Evolutionary conservation across 1,140 invertebrate species (phyloP).

Genomic region (Teleopsis dalmanni): DNA sequence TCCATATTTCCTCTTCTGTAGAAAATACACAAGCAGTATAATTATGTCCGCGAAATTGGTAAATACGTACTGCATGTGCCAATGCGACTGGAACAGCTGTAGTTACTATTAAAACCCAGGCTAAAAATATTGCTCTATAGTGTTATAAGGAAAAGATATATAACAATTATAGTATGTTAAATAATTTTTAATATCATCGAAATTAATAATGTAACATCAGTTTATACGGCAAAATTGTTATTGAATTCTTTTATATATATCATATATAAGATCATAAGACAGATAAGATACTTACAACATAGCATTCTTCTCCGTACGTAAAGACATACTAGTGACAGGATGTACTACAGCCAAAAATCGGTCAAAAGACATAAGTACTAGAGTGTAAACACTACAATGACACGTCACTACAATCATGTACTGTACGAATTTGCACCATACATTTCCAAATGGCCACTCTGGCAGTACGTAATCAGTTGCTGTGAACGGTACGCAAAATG

Average conservation of each 20-base stretch:
- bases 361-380: slow-evolving; percentile 85
- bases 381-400: slow-evolving; percentile 64
- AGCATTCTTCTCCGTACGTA: slow-evolving; percentile 80
- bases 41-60: slow-evolving; percentile 52
- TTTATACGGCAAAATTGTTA: no score
- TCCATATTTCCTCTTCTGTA: slow-evolving; percentile 57
- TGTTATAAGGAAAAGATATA: neutral
- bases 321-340: slow-evolving; percentile 82
- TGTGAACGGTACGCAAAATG: slow-evolving; percentile 73
- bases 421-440: slow-evolving; percentile 86
- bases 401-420: slow-evolving; percentile 76
- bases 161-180: no score
- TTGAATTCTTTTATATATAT: no score
- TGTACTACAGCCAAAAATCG: slow-evolving; percentile 92
- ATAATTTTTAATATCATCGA: no score
- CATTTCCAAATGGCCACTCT: slow-evolving; percentile 83
- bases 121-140: slow-evolving; percentile 63
- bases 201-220: no score
- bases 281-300: slow-evolving; percentile 39
- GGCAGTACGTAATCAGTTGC: slow-evolving; percentile 73
- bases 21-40: slow-evolving; percentile 59
- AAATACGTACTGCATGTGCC: slow-evolving; percentile 69
- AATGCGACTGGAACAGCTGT: slow-evolving; percentile 68
- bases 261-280: neutral
- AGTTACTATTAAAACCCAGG: slow-evolving; percentile 74